Base-by-base conservation (phyloP, 1,140 invertebrate genomes). In the Trialeurodes vaporariorum region DNA sequence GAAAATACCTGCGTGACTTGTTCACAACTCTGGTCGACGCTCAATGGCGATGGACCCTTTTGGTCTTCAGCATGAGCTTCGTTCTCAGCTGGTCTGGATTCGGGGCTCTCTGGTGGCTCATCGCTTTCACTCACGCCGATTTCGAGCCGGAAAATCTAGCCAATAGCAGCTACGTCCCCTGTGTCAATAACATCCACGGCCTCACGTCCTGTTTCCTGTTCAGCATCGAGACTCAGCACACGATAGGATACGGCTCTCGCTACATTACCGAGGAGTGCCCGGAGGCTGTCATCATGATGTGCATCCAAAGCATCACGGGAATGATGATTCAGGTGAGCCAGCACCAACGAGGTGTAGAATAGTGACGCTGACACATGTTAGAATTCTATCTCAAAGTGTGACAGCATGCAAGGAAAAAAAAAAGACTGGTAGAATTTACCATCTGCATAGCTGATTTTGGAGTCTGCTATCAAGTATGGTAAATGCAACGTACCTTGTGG, bases 1-100 rank as follows among this genome's bases (percentile, higher is more conserved):
- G 90, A 12, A 85, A 91, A 9, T 97, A 93, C 75, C 79, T 97
- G 23, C 87, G 90, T 76, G 88, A 92, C 74, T 87, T 92, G 73
- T 92, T 92, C 79, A 92, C 89, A 27, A 93, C 90, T 0, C 80
- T 94, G 59, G 90, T 94, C 23, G 92, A 95, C 74, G 88, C 87
- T 11, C 91, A 96, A 78, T 98, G 96, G 95, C 85, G 94, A n/a
- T 99, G 94, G 91, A 98, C 94, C 0, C 79, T 98, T 23, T 80
- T 97, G 27, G 89, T 94, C 60, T 97, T 98, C 76, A 90, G 92
- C 0, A 81, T 96, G 72, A 91, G 91, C 60, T 98, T 98, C 75
- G 83, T 97, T 27, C 76, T 95, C 1, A 93, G 90, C 0, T 99
- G 96, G 96, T 78, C 96, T 2, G 80, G 85, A 1, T 99, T 98